These are phyloP conservation scores for Callithrix jacchus DNA, from an alignment of 2,113 vertebrate genomes.

Conservation along the genomic window DNA sequence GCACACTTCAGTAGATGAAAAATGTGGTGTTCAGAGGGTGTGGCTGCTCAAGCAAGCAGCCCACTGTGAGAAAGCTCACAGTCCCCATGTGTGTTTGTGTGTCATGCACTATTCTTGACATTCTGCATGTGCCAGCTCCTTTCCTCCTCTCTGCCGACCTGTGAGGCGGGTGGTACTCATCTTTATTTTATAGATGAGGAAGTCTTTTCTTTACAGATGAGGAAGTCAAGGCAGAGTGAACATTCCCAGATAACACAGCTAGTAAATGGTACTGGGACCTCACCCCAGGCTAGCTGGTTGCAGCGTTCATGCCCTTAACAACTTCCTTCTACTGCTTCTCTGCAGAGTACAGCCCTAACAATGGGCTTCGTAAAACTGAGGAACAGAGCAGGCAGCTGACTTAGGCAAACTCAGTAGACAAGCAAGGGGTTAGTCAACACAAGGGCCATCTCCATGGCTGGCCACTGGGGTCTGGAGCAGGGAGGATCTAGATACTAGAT, in stretches of 20 bases:
- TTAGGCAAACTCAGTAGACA: neutral
- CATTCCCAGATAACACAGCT: neutral
- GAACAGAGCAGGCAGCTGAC: neutral
- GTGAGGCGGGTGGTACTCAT: neutral
- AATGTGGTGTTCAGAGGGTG: no score
- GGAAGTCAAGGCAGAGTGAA: neutral
- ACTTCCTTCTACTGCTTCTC: neutral
- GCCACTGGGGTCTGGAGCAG: neutral
- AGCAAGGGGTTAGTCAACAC: neutral
- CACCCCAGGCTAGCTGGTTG: neutral
- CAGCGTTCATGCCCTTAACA: neutral
- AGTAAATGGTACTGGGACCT: neutral
- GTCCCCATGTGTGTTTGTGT: rapidly evolving
- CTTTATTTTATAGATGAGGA: neutral
- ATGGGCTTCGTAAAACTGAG: neutral
- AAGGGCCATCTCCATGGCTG: neutral
- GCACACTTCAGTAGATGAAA: neutral
- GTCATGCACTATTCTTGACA: neutral
- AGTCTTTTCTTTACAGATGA: neutral
- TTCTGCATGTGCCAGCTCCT: neutral
- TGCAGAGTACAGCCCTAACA: neutral
- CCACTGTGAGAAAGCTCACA: neutral
- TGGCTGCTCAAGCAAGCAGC: neutral
- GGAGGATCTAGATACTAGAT: neutral
- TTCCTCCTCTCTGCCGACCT: neutral